Conservation (phyloP, 2,797 vertebrate species). For the Crenichthys baileyi region DNA sequence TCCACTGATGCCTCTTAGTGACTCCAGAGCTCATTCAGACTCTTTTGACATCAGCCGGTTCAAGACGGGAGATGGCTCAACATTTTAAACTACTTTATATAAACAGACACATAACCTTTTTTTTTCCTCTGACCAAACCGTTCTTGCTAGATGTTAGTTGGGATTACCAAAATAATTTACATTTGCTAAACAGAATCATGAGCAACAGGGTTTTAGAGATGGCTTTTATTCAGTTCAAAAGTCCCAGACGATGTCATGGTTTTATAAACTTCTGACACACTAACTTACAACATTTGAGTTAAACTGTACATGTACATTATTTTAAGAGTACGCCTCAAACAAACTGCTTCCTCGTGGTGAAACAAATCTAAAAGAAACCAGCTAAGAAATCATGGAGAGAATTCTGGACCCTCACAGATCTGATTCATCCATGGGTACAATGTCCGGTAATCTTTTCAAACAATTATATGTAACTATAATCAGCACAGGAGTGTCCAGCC, state of each 20-base stretch:
- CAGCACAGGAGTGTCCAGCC: too few relatives aligned
- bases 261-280: not conserved
- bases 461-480: not conserved
- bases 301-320: too few relatives aligned
- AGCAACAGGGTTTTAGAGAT: not conserved
- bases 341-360: not conserved
- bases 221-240: not conserved
- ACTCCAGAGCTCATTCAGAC: not conserved
- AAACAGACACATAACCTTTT: not conserved
- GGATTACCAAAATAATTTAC: not conserved
- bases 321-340: not conserved
- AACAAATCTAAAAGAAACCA: not conserved
- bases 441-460: not conserved
- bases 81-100: not conserved
- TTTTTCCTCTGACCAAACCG: not conserved
- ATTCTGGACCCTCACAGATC: not conserved
- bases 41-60: constrained; percentile 1
- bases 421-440: not conserved
- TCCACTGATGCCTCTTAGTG: not conserved
- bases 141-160: too few relatives aligned
- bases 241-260: too few relatives aligned
- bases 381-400: not conserved
- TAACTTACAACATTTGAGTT: too few relatives aligned
- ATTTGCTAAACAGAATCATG: not conserved
- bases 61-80: not conserved